These are phyloP conservation scores for Yponomeuta malinellus DNA, from an alignment of 2,888 invertebrate genomes.

Conservation along the genomic window DNA sequence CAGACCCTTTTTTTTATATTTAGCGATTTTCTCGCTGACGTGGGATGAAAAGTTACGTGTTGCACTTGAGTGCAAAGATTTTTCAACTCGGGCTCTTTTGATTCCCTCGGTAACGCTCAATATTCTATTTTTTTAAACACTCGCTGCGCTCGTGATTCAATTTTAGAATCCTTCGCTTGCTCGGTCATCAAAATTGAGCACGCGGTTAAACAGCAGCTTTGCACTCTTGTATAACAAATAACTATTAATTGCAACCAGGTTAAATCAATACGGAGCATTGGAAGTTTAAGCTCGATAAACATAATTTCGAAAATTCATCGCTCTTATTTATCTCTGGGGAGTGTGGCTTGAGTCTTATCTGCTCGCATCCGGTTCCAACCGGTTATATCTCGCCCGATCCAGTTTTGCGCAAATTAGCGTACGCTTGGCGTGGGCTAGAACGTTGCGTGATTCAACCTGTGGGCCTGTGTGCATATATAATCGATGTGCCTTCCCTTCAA, in stretches of 20 bases:
- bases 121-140: no score
- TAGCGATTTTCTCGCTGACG: no score
- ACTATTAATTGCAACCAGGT: not conserved
- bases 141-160: no score
- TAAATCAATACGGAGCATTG: not conserved
- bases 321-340: not conserved
- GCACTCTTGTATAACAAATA: no score
- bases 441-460: constrained; percentile 42
- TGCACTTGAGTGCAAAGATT: no score
- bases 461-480: constrained; percentile 39
- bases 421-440: constrained; percentile 34
- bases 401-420: constrained; percentile 37
- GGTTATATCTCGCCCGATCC: constrained; percentile 36
- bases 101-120: no score
- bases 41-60: no score
- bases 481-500: constrained; percentile 52
- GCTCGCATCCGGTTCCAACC: constrained; percentile 32
- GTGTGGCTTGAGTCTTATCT: constrained; percentile 24
- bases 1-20: no score
- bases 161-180: no score
- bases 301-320: not conserved
- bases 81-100: no score
- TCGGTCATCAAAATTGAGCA: no score
- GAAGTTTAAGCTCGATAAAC: not conserved
- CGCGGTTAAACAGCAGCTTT: no score